These are phyloP conservation scores for Anguilla pacifica DNA, from an alignment of 2,797 vertebrate species.

Conservation along the genomic window DNA sequence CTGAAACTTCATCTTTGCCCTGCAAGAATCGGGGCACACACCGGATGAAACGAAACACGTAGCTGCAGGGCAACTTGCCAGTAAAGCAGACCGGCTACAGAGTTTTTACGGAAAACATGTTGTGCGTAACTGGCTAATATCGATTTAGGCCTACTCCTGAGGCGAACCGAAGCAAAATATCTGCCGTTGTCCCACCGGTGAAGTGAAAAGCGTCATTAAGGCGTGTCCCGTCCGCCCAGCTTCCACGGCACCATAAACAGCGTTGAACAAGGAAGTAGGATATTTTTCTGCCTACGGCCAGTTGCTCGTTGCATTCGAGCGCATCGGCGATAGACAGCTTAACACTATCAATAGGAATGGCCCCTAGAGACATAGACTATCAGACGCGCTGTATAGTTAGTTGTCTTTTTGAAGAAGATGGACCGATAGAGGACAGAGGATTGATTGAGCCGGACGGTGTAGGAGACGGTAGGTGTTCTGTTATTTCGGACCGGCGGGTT, in stretches of 20 bases:
- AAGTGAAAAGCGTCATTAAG: background rate
- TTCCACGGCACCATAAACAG: background rate
- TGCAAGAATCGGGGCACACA: background rate
- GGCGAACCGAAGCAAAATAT: background rate
- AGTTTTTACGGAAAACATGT: background rate
- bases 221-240: background rate
- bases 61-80: background rate
- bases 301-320: background rate
- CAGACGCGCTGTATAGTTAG: constrained; percentile 42
- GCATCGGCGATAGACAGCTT: background rate
- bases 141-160: background rate
- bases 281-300: background rate
- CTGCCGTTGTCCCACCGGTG: background rate
- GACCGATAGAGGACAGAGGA: fast-evolving
- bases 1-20: background rate
- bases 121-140: background rate
- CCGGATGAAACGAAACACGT: background rate
- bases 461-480: constrained; percentile 12
- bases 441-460: constrained; percentile 32
- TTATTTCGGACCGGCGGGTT: background rate
- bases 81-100: background rate
- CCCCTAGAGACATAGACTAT: background rate
- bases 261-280: background rate
- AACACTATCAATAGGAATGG: constrained; percentile 48
- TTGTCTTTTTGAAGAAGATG: constrained; percentile 40